These are phyloP conservation scores for Chlorodrepanis virens DNA, from an alignment of 2,113 vertebrate genomes.

Conservation along the genomic window DNA sequence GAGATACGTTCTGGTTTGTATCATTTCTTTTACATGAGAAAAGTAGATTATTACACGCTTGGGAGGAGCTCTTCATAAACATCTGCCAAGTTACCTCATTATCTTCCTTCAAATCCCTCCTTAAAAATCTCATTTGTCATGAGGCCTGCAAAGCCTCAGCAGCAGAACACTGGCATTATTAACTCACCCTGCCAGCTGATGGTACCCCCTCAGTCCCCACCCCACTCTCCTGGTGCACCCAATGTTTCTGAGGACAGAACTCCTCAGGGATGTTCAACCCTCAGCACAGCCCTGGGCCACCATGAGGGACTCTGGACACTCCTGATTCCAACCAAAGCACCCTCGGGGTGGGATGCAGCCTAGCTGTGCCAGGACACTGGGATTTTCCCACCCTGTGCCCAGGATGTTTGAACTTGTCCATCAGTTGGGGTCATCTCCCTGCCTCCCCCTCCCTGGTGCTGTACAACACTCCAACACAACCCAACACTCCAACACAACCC, in stretches of 20 bases:
- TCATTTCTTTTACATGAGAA: conserved; percentile 33
- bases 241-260: background rate
- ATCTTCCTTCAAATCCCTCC: conserved; percentile 46
- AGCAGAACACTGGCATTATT: background rate
- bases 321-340: too few relatives aligned
- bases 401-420: background rate
- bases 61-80: conserved; percentile 55
- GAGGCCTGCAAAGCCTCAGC: background rate
- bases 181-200: background rate
- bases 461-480: background rate
- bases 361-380: fast-evolving
- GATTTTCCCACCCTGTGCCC: background rate
- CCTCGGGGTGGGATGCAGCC: background rate
- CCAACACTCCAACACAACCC: background rate
- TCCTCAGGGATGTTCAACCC: too few relatives aligned
- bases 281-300: background rate
- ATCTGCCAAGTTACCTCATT: conserved; percentile 51
- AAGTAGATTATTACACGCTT: conserved; percentile 14
- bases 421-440: background rate
- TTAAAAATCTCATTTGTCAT: conserved; percentile 25
- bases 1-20: background rate
- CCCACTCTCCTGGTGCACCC: fast-evolving
- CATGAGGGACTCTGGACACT: background rate
- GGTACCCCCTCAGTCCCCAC: background rate
- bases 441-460: background rate